Base-by-base conservation (phyloP, 1,140 invertebrate genomes). In the Pseudomyrmex concolor region DNA sequence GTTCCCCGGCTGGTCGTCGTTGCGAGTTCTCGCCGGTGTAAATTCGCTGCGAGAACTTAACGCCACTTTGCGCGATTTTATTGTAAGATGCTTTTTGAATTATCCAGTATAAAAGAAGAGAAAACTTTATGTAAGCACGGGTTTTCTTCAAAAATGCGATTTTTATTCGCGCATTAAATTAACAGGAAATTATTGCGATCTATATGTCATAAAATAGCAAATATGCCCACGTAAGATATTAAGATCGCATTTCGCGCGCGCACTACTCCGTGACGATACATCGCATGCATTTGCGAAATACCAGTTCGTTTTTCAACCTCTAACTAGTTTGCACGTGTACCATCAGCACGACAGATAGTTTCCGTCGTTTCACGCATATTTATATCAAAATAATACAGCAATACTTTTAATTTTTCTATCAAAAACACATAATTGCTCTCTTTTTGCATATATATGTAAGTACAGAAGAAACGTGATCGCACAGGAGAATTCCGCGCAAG, bases 401-500 rank as follows among this genome's bases (percentile, higher is more conserved):
- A 48, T 67, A 57, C 25, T 77, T 77, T 77, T 34, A 34, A 57
- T 77, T 57, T 67, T 77, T 57, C 22, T 51, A n/a, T 25, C 17
- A 57, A 59, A 64, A 13, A 68, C n/a, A 48, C 19, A 57, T 48
- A 77, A 67, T 77, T 54, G 55, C 57, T 19, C 34, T 34, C 34
- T 34, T 7, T 34, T 50, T 48, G n/a, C 12, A 12, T 45, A 17
- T 25, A 34, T 34, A 34, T 19, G 22, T 19, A 19, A 1, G 0
- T 3, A 54, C 15, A 71, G 76, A 12, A 80, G 66, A 80, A 80
- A 80, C 76, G 76, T 80, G 76, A 80, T 71, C 76, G 43, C 76
- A 34, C 34, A 34, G 34, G 76, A 80, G 66, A 55, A 80, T 80
- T 80, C 70, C 66, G 45, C 43, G 45, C 66, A 10, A 67, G 62